These are phyloP conservation scores for Myanophis thanlyinensis DNA, from an alignment of 2,113 vertebrate species.

Conservation along the genomic window DNA sequence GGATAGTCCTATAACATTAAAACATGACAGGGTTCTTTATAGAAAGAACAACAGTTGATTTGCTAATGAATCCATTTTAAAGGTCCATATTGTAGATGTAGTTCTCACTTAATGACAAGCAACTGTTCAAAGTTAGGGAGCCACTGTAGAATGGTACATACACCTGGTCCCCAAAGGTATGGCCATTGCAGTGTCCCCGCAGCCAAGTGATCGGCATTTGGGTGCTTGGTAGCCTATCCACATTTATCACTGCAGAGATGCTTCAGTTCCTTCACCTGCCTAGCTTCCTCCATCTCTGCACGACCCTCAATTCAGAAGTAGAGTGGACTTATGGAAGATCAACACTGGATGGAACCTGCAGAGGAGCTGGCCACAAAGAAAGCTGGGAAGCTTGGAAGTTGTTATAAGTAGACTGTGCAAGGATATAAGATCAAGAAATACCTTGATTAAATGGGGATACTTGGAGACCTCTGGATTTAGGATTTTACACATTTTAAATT, in stretches of 20 bases:
- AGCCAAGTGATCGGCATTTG: not conserved
- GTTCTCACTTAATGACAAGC: not conserved
- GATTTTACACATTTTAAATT: no score
- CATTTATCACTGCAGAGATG: not conserved
- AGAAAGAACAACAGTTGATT: not conserved
- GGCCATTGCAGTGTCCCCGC: not conserved
- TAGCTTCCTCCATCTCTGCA: not conserved
- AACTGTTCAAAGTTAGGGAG: not conserved
- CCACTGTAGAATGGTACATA: not conserved
- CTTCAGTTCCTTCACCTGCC: not conserved
- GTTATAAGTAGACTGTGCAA: not conserved
- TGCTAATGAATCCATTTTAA: not conserved
- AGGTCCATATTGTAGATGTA: not conserved
- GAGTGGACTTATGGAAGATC: not conserved
- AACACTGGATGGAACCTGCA: not conserved
- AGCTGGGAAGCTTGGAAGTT: not conserved
- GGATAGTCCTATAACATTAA: not conserved
- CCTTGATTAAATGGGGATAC: no score
- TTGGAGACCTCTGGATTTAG: no score
- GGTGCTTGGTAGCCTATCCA: not conserved
- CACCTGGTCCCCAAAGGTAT: not conserved
- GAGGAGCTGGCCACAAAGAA: not conserved
- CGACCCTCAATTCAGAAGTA: not conserved
- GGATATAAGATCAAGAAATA: no score
- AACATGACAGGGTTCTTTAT: not conserved